Base-by-base conservation (phyloP, 2,113 vertebrate species). In the Orycteropus afer region DNA sequence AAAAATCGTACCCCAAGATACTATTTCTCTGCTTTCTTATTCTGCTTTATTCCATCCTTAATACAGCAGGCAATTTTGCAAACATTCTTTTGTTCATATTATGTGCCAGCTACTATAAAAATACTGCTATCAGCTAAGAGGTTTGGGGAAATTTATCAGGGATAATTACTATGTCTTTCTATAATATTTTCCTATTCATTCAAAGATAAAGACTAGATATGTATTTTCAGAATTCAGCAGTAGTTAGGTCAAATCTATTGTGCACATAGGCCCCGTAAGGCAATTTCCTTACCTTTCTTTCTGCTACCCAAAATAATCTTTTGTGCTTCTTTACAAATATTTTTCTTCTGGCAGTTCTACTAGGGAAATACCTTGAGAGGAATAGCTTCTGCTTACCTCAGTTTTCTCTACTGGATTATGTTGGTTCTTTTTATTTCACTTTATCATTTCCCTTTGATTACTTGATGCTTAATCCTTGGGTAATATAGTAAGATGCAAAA, bases 51-150 rank as follows among this genome's bases (percentile, higher is more conserved):
- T 84, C 6, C 15, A 61, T 1, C 4, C 2, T 79, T 73, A 53
- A 20, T 61, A 81, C 1, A 89, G 5, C 55, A 71, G 49, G 15
- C 37, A 79, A 71, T 82, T 93, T 82, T 94, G 42, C 3, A 69
- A 82, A 81, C 47, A 49, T 17, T 65, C 12, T 32, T 95, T 85
- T 92, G 47, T 73, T 76, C 37, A 23, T 57, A 5, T 8, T 65
- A 94, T 59, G 69, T 76, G 15, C 23, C 74, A 79, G 37, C n/a
- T 79, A 25, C 27, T 86, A 32, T 89, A 82, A 95, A 93, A 91
- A 53, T 85, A 73, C 18, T 88, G 15, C 7, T 53, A 3, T 61
- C n/a, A 67, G 32, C 11, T 40, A 17, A 84, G 49, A 94, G 17
- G 23, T 1, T 63, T n/a, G 47, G 10, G 37, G 84, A 63, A 2